Evolutionary conservation across 2,888 invertebrate genomes (phyloP).

Genomic region (Melieria crassipennis): DNA sequence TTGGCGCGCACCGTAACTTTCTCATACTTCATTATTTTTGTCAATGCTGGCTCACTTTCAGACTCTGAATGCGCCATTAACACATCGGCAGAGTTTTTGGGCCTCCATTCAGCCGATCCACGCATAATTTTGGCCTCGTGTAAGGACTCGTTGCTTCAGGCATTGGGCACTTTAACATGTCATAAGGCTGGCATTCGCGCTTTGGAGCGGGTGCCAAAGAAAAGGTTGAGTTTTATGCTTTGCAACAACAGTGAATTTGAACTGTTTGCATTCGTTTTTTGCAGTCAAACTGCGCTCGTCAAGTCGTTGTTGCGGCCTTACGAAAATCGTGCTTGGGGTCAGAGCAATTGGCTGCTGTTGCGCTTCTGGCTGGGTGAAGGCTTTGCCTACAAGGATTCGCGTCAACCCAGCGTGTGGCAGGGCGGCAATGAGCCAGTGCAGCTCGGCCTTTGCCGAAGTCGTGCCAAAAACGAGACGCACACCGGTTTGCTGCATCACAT

Average conservation of each 20-base stretch:
- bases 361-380: slow-evolving; percentile 87
- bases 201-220: slow-evolving; percentile 73
- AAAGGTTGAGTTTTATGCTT: slow-evolving; percentile 39
- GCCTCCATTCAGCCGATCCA: slow-evolving; percentile 78
- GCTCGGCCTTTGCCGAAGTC: slow-evolving; percentile 60
- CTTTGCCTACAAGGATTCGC: slow-evolving; percentile 77
- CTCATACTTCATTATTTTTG: no score
- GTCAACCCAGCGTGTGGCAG: slow-evolving; percentile 69
- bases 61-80: slow-evolving; percentile 72
- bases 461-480: slow-evolving; percentile 64
- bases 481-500: slow-evolving; percentile 64
- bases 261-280: background rate
- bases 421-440: slow-evolving; percentile 63
- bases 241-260: slow-evolving; percentile 53
- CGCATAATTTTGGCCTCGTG: slow-evolving; percentile 79
- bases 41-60: slow-evolving; percentile 40
- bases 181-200: slow-evolving; percentile 76
- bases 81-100: slow-evolving; percentile 77
- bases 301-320: slow-evolving; percentile 79
- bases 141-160: slow-evolving; percentile 80
- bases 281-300: slow-evolving; percentile 73
- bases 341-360: slow-evolving; percentile 85
- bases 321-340: slow-evolving; percentile 84
- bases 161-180: slow-evolving; percentile 80
- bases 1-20: no score